Conservation (phyloP, 2,888 invertebrate species). For the Aphidius colemani region DNA sequence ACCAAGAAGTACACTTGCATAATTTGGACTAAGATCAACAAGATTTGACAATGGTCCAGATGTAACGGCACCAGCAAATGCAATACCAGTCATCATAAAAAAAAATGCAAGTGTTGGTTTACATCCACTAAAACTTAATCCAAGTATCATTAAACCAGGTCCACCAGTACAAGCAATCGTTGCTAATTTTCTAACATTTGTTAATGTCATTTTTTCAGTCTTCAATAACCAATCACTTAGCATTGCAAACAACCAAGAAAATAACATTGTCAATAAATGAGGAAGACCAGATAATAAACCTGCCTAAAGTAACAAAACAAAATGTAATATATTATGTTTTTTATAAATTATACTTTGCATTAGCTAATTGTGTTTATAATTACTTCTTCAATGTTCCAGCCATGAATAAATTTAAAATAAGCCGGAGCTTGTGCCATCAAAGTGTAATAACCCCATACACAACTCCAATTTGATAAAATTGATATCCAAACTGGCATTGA, state of each 20-base stretch:
- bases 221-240: conserved; percentile 66
- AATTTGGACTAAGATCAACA: conserved; percentile 72
- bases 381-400: conserved; percentile 64
- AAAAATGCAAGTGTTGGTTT: conserved; percentile 65
- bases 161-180: conserved; percentile 66
- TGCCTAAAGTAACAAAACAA: conserved; percentile 56
- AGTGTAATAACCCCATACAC: conserved; percentile 72
- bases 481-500: conserved; percentile 68
- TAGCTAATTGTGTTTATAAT: conserved; percentile 60
- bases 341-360: neutral
- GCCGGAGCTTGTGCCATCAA: conserved; percentile 72
- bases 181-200: conserved; percentile 69
- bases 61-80: conserved; percentile 69
- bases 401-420: conserved; percentile 71
- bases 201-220: conserved; percentile 64
- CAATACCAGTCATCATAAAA: conserved; percentile 66
- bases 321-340: neutral
- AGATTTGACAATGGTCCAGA: conserved; percentile 70
- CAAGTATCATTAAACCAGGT: conserved; percentile 67
- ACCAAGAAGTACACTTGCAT: conserved; percentile 66
- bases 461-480: conserved; percentile 68
- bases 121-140: conserved; percentile 68
- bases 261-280: conserved; percentile 65
- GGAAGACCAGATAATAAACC: conserved; percentile 69
- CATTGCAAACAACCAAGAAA: conserved; percentile 64